A percentile compares a stretch with the other conserved stretches of the same genome.
These are phyloP conservation scores for Antechinus flavipes DNA, from an alignment of 2,113 vertebrate species.

Conservation along the genomic window DNA sequence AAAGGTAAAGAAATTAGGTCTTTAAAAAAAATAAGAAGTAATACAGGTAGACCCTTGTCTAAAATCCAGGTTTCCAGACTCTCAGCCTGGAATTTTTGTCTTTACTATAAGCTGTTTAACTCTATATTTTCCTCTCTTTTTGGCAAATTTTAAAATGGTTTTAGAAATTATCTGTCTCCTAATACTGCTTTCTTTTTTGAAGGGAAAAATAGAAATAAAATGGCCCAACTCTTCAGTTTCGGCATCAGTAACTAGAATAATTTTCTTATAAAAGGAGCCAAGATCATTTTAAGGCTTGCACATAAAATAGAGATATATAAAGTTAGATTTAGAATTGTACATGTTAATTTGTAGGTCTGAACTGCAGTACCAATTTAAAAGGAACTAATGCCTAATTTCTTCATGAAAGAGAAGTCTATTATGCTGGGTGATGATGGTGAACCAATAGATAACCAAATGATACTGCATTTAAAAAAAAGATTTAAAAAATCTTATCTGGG, in stretches of 20 bases:
- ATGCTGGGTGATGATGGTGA: conserved; percentile 43
- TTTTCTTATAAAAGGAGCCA: conserved; percentile 34
- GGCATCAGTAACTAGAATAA: conserved; percentile 22
- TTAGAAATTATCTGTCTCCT: background rate
- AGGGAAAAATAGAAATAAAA: conserved; percentile 31
- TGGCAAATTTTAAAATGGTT: conserved; percentile 30
- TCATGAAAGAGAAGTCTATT: conserved; percentile 61
- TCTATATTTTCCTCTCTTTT: background rate
- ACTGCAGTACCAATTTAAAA: conserved; percentile 60
- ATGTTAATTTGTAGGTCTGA: conserved; percentile 73
- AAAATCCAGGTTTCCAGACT: background rate
- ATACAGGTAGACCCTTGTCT: background rate
- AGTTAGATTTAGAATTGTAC: conserved; percentile 57
- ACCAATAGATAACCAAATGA: conserved; percentile 59
- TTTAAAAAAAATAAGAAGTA: background rate
- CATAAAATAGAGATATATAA: conserved; percentile 57
- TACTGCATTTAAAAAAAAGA: conserved; percentile 33
- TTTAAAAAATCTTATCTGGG: conserved; percentile 53
- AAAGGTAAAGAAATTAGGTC: conserved; percentile 10
- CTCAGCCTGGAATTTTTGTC: background rate
- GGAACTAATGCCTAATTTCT: conserved; percentile 68
- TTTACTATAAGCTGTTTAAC: background rate
- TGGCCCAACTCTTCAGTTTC: background rate
- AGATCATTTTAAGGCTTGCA: conserved; percentile 62
- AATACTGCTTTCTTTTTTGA: conserved; percentile 9